These are phyloP conservation scores for Pemphigus obesinymphae DNA, from an alignment of 1,140 invertebrate species.

Conservation along the genomic window DNA sequence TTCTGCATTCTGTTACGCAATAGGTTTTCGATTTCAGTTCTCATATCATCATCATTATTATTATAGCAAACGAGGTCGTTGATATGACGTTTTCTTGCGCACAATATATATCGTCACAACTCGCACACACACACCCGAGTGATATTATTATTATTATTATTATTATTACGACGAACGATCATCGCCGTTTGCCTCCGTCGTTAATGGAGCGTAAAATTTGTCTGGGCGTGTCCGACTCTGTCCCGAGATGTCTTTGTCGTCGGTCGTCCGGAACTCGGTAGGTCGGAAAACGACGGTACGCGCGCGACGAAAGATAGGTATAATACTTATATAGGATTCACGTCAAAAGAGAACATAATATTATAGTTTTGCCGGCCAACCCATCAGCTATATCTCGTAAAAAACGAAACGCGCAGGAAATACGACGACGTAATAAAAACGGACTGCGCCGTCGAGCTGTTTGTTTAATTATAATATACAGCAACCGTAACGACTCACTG, in stretches of 20 bases:
- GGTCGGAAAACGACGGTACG: neutral
- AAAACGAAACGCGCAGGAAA: neutral
- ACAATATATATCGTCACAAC: too few species aligned
- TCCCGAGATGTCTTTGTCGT: neutral
- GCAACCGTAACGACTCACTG: neutral
- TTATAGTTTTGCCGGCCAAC: neutral
- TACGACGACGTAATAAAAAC: neutral
- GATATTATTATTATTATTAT: slow-evolving; percentile 4
- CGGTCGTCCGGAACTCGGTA: neutral
- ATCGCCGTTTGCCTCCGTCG: neutral
- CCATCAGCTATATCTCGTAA: neutral
- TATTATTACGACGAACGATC: neutral
- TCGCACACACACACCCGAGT: neutral
- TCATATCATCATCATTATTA: neutral
- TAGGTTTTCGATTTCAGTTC: slow-evolving; percentile 15
- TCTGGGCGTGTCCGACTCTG: slow-evolving; percentile 18
- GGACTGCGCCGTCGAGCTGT: neutral
- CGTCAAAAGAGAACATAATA: neutral
- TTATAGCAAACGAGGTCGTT: slow-evolving; percentile 8
- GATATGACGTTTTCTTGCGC: neutral
- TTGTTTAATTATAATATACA: neutral
- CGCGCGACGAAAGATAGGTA: neutral
- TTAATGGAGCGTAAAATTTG: slow-evolving; percentile 36
- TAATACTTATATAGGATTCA: too few species aligned
- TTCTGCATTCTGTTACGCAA: neutral